Percentiles rank a stretch among this genome's conserved stretches.
phyloP scores from a whole-genome alignment of 2,113 vertebrate species.

The Rattus rattus region DNA sequence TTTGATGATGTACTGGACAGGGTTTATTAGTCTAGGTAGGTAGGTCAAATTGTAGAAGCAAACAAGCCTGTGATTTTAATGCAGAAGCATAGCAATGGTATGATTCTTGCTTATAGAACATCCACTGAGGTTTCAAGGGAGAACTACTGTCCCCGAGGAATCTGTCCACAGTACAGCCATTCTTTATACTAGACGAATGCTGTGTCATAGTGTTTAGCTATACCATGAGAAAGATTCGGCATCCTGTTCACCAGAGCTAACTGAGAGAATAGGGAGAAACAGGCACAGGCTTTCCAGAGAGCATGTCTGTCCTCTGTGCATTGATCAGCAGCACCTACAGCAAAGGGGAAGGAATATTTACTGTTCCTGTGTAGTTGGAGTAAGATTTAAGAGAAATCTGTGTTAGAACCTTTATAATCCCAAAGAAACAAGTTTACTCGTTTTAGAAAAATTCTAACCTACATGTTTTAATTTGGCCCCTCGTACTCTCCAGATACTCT shows the following conservation, averaged over 20 bases:
- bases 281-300: not conserved
- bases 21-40: not conserved
- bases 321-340: not conserved
- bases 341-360: not conserved
- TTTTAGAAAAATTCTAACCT: not conserved
- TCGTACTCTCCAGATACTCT: not conserved
- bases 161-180: not conserved
- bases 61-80: not conserved
- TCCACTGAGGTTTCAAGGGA: not conserved
- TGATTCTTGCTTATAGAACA: not conserved
- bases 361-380: not conserved
- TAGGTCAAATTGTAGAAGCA: not conserved
- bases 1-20: not conserved
- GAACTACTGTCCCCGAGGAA: no score
- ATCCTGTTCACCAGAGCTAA: not conserved
- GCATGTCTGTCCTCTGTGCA: not conserved
- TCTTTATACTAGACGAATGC: no score
- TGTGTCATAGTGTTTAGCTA: not conserved
- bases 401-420: slow-evolving; percentile 5
- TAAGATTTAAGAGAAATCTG: not conserved
- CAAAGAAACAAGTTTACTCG: slow-evolving; percentile 27
- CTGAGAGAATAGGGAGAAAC: not conserved
- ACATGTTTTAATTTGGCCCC: slow-evolving; percentile 3
- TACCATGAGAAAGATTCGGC: not conserved
- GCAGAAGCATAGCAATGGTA: not conserved